Conservation (phyloP, 2,888 invertebrate species). For the Melanotus villosus region DNA sequence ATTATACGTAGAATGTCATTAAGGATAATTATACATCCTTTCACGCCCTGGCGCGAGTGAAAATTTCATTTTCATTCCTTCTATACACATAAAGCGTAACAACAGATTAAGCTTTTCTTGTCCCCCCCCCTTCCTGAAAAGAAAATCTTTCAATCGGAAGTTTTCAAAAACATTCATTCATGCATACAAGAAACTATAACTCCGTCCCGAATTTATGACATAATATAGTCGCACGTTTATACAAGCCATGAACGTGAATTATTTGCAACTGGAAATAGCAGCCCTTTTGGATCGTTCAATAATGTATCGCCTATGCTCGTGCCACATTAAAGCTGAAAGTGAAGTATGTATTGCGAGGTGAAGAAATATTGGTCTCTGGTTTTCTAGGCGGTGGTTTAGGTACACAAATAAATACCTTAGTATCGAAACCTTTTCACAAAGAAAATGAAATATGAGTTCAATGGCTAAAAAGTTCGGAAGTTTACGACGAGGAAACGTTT, state of each 20-base stretch:
- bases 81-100: slow-evolving; percentile 1
- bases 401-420: slow-evolving; percentile 25
- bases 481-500: background rate
- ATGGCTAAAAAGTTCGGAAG: background rate
- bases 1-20: slow-evolving; percentile 39
- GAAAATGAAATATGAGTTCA: slow-evolving; percentile 6
- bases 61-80: slow-evolving; percentile 39
- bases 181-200: slow-evolving; percentile 4
- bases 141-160: no score
- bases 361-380: slow-evolving; percentile 32
- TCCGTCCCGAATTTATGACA: slow-evolving; percentile 15
- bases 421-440: slow-evolving; percentile 6
- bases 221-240: slow-evolving; percentile 29
- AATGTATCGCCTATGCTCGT: slow-evolving; percentile 28
- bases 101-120: background rate
- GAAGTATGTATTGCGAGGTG: slow-evolving; percentile 27
- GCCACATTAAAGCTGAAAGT: slow-evolving; percentile 34
- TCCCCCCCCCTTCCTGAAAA: no score
- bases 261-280: slow-evolving; percentile 28
- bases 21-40: slow-evolving; percentile 39
- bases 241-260: slow-evolving; percentile 27
- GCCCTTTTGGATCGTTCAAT: slow-evolving; percentile 17
- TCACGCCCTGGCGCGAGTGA: slow-evolving; percentile 18
- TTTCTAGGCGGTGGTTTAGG: slow-evolving; percentile 10
- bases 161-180: no score